Conservation (phyloP, 1,140 invertebrate species). For the Formica selysi region DNA sequence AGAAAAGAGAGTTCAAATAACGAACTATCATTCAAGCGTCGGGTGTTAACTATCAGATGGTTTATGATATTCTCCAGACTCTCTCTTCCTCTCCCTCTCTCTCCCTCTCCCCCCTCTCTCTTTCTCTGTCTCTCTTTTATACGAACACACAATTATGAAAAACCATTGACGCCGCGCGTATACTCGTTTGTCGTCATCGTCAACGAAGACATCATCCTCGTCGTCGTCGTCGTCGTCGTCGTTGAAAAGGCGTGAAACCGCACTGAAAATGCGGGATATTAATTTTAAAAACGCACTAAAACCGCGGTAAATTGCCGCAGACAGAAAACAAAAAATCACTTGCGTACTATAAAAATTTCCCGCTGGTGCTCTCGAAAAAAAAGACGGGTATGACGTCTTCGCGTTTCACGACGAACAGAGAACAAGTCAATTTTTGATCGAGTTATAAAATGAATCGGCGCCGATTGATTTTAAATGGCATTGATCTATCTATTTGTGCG, state of each 20-base stretch:
- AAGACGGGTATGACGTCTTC: not conserved
- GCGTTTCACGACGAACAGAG: not conserved
- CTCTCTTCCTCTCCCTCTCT: constrained; percentile 28
- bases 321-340: constrained; percentile 42
- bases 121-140: constrained; percentile 49
- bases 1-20: constrained; percentile 61
- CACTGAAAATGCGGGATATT: constrained; percentile 18
- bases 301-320: constrained; percentile 29
- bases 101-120: constrained; percentile 28
- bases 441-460: not conserved
- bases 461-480: too few species aligned
- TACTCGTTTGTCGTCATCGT: not conserved
- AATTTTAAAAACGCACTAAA: constrained; percentile 65
- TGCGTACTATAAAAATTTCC: constrained; percentile 32
- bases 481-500: too few species aligned
- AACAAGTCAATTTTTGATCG: not conserved
- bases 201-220: not conserved
- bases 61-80: constrained; percentile 65
- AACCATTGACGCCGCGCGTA: constrained; percentile 38
- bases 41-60: constrained; percentile 65
- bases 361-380: not conserved
- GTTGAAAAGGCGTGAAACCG: constrained; percentile 14
- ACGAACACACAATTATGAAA: constrained; percentile 45
- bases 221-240: not conserved
- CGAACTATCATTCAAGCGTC: constrained; percentile 59